Percentiles rank a stretch among this genome's conserved stretches.
These are phyloP conservation scores for Punctoribates punctum DNA, from an alignment of 2,888 invertebrate genomes.

Conservation along the genomic window DNA sequence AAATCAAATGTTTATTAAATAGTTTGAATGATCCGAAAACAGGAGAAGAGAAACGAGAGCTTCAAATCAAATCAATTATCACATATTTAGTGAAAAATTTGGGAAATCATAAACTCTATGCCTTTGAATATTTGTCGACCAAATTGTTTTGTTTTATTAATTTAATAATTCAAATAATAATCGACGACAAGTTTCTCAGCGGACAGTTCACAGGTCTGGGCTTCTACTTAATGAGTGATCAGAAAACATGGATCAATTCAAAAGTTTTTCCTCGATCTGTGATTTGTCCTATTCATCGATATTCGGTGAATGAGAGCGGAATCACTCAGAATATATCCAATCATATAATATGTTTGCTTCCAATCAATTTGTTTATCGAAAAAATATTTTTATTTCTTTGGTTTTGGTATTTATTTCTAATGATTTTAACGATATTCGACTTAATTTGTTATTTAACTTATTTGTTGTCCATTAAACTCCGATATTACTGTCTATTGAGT, in stretches of 20 bases:
- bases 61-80: neutral
- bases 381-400: slow-evolving; percentile 11
- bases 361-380: slow-evolving; percentile 17
- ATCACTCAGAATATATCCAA: neutral
- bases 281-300: neutral
- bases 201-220: neutral
- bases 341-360: neutral
- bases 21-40: neutral
- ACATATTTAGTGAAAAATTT: slow-evolving; percentile 20
- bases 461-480: neutral
- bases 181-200: neutral
- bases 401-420: slow-evolving; percentile 9
- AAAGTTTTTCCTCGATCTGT: neutral
- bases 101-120: neutral
- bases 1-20: neutral
- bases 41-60: neutral
- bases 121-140: neutral
- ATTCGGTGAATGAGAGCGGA: neutral
- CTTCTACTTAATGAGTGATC: neutral
- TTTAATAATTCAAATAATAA: slow-evolving; percentile 23
- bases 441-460: neutral
- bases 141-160: neutral
- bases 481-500: neutral
- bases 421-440: neutral
- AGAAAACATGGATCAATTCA: neutral